Evolutionary conservation across 2,888 invertebrate species (phyloP).

Genomic region (Catocala fraxini): DNA sequence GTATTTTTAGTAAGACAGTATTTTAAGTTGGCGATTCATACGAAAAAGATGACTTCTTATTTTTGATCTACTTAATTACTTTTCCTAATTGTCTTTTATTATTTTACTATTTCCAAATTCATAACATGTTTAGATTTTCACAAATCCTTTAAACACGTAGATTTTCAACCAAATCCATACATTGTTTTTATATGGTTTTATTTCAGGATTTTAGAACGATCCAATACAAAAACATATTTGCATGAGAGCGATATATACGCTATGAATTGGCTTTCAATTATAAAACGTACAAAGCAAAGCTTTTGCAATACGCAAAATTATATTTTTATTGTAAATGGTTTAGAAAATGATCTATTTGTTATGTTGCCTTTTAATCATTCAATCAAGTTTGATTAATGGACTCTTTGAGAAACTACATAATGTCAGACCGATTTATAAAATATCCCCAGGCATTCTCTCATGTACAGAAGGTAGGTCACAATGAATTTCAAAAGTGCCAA

Average conservation of each 20-base stretch:
- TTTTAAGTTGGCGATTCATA: too few relatives aligned
- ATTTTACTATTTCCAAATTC: too few relatives aligned
- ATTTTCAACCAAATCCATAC: background rate
- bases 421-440: too few relatives aligned
- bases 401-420: too few relatives aligned
- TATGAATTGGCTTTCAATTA: conserved; percentile 59
- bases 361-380: background rate
- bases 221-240: conserved; percentile 42
- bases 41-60: too few relatives aligned
- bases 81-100: too few relatives aligned
- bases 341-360: conserved; percentile 23
- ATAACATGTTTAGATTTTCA: too few relatives aligned
- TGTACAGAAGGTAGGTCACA: too few relatives aligned
- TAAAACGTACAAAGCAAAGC: conserved; percentile 30
- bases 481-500: too few relatives aligned
- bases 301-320: conserved; percentile 42
- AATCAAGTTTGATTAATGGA: background rate
- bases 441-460: too few relatives aligned
- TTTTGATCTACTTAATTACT: too few relatives aligned
- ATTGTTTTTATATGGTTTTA: conserved; percentile 2
- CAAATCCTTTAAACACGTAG: background rate
- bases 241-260: conserved; percentile 59
- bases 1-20: too few relatives aligned
- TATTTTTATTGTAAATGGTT: conserved; percentile 45
- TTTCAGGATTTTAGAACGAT: conserved; percentile 20